phyloP scores from a whole-genome alignment of 2,113 vertebrate species.

The Platysternon megacephalum region DNA sequence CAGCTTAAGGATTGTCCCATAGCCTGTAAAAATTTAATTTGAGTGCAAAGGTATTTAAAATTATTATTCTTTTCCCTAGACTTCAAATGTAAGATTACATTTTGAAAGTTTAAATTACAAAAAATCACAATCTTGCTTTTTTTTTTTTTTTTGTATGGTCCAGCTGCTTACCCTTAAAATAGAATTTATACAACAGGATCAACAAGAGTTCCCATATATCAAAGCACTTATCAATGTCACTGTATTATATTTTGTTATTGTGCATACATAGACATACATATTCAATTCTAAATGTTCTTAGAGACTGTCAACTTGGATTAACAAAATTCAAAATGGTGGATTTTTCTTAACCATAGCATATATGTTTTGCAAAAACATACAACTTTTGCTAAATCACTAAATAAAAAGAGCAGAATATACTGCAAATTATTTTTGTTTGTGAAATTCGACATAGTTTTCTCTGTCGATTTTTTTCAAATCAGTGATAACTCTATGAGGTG shows the following conservation, averaged over 20 bases:
- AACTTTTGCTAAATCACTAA: background rate
- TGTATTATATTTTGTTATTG: background rate
- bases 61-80: background rate
- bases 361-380: background rate
- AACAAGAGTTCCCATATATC: background rate
- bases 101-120: background rate
- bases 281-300: background rate
- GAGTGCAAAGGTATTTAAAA: background rate
- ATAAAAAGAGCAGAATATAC: background rate
- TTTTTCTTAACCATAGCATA: background rate
- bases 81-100: background rate
- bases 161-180: background rate
- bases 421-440: background rate
- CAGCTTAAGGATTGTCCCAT: background rate
- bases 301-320: background rate
- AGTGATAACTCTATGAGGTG: background rate
- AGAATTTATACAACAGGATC: background rate
- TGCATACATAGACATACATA: background rate
- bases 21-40: background rate
- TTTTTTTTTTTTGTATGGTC: background rate
- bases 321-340: background rate
- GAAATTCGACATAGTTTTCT: background rate
- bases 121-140: background rate
- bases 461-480: background rate
- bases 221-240: background rate